Evolutionary conservation across 2,113 vertebrate genomes (phyloP).

Genomic region (Thymallus thymallus): DNA sequence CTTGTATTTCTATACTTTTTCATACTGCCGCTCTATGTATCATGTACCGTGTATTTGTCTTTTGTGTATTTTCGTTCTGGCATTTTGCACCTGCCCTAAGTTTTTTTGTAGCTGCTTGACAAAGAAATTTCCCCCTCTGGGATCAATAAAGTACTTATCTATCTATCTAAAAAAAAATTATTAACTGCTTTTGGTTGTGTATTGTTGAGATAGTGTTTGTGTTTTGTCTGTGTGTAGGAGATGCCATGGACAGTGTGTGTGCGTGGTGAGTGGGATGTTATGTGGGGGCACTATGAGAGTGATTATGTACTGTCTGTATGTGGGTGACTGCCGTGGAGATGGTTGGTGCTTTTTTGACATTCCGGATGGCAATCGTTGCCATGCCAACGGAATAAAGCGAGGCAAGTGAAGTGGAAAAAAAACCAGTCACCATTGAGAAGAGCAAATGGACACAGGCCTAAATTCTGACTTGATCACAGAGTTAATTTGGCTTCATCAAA

Average conservation of each 20-base stretch:
- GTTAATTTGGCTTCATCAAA: too few species aligned
- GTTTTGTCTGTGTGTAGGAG: conserved; percentile 14
- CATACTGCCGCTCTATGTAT: too few species aligned
- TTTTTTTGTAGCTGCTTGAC: too few species aligned
- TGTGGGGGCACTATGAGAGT: conserved; percentile 50
- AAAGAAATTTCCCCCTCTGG: too few species aligned
- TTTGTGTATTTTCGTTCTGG: too few species aligned
- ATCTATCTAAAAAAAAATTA: too few species aligned
- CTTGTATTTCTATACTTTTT: too few species aligned
- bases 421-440: background rate
- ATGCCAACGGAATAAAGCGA: conserved; percentile 42
- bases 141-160: too few species aligned
- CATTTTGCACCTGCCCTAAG: too few species aligned
- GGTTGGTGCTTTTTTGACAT: conserved; percentile 54
- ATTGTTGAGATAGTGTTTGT: conserved; percentile 18
- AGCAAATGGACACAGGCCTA: background rate
- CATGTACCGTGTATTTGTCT: too few species aligned
- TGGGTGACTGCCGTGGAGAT: conserved; percentile 49
- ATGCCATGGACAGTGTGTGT: conserved; percentile 8
- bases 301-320: conserved; percentile 42
- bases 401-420: background rate
- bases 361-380: conserved; percentile 58
- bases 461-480: background rate
- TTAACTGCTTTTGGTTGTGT: conserved; percentile 9
- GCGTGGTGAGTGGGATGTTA: conserved; percentile 45